A percentile compares a stretch with the other conserved stretches of the same genome.
These are phyloP conservation scores for Columba livia DNA, from an alignment of 2,113 vertebrate genomes.

Conservation along the genomic window DNA sequence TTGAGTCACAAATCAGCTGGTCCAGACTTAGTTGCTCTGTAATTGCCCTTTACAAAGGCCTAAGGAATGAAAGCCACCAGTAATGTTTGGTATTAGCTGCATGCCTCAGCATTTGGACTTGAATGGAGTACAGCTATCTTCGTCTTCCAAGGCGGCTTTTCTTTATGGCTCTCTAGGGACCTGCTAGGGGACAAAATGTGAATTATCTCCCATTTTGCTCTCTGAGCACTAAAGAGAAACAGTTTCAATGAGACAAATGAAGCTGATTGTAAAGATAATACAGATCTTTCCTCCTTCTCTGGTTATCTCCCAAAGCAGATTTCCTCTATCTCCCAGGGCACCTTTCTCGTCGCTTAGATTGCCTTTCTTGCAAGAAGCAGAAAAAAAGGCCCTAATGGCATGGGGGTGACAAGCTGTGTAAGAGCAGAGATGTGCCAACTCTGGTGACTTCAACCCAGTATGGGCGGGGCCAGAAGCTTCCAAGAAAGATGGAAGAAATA, in stretches of 20 bases:
- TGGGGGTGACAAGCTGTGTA: not conserved
- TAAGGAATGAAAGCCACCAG: slow-evolving; percentile 37
- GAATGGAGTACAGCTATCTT: slow-evolving; percentile 19
- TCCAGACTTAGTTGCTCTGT: not conserved
- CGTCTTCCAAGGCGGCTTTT: slow-evolving; percentile 38
- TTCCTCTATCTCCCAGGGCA: not conserved
- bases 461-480: not conserved
- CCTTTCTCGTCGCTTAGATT: not conserved
- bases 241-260: slow-evolving; percentile 29
- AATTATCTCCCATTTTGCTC: slow-evolving; percentile 24
- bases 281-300: not conserved
- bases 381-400: not conserved
- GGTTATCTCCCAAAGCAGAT: slow-evolving; percentile 7
- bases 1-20: slow-evolving; percentile 1
- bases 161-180: slow-evolving; percentile 27
- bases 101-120: not conserved
- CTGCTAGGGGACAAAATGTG: slow-evolving; percentile 20
- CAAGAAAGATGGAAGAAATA: not conserved
- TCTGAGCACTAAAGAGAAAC: not conserved
- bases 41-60: slow-evolving; percentile 23
- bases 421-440: not conserved
- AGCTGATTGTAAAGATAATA: slow-evolving; percentile 24
- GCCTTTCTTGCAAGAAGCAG: not conserved
- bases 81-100: slow-evolving; percentile 39
- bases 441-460: not conserved